Evolutionary conservation across 2,113 vertebrate genomes (phyloP), one percentile per base, ranked within the genome.

Genomic region (Leptosomus discolor): DNA sequence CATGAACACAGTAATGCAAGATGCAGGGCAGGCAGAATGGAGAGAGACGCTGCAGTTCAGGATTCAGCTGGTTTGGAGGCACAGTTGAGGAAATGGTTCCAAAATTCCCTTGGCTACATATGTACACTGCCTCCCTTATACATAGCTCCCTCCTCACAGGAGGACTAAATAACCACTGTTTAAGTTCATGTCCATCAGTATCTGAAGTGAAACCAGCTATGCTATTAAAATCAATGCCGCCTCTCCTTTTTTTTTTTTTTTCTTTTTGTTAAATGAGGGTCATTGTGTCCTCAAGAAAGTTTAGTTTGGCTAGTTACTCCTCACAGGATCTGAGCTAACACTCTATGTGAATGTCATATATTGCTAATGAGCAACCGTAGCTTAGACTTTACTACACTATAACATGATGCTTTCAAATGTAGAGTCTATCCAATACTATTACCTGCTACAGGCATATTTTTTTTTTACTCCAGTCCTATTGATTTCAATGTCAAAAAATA

Each of bases 201-300:
- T 45, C 32, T 39, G 34, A 79, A 71, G 32, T 15, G 11, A 92
- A 48, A 82, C 8, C 11, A 54, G 17, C 6, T 19, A 13, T 5
- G 6, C 53, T 63, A 74, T 15, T 15, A 79, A 85, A 63, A 53
- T 3, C 46, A 65, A 37, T 60, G 41, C 7, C 10, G 3, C 11
- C 3, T 3, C 1, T 4, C 5, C 6, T 3, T 6, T 17, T 4
- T 6, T 54, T 50, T n/a, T 18, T 50, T 16, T 48, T 57, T 48
- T 17, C n/a, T 58, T 41, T 6, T 34, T 45, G 5, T 56, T 69
- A 63, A 61, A 27, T 32, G 67, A 23, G 11, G 11, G 26, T 48
- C 11, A 46, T 4, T 4, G 8, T 41, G 21, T 53, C 30, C 34
- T 81, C 34, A 60, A 6, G 34, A 18, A 74, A 63, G 17, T 32